A percentile compares a stretch with the other conserved stretches of the same genome.
These are phyloP conservation scores for Pachyramphus minor DNA, from an alignment of 2,113 vertebrate species.

Conservation along the genomic window DNA sequence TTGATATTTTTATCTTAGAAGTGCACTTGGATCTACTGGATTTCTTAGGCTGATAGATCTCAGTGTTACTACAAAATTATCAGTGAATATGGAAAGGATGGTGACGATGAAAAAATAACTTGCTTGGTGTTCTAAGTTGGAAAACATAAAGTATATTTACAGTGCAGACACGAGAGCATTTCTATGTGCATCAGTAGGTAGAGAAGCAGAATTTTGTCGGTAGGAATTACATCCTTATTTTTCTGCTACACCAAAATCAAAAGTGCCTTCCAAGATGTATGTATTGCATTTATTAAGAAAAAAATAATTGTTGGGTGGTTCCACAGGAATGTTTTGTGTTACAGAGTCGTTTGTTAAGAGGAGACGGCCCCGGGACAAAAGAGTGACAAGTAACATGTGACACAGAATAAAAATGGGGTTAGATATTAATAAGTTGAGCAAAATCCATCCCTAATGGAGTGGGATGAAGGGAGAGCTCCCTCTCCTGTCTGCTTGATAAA, in stretches of 20 bases:
- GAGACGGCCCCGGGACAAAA: not conserved
- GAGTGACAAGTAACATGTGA: not conserved
- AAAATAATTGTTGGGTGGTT: not conserved
- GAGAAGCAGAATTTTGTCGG: not conserved
- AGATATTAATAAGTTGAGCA: not conserved
- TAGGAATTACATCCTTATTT: not conserved
- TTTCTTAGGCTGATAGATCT: not conserved
- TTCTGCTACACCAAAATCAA: not conserved
- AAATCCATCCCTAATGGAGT: not conserved
- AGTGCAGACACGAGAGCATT: not conserved
- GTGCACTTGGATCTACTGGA: not conserved
- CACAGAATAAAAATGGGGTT: not conserved
- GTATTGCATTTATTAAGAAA: not conserved
- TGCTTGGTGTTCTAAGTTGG: not conserved
- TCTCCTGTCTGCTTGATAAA: slow-evolving; percentile 70
- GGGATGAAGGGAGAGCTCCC: slow-evolving; percentile 73
- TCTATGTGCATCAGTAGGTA: not conserved
- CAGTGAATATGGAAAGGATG: not conserved
- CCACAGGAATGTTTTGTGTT: not conserved
- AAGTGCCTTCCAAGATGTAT: not conserved
- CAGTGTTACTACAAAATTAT: not conserved
- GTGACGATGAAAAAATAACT: not conserved
- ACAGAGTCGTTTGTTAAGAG: not conserved
- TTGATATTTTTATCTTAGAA: not conserved
- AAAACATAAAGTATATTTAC: not conserved